Evolutionary conservation across 2,888 invertebrate genomes (phyloP).

Genomic region (Dioctria linearis): DNA sequence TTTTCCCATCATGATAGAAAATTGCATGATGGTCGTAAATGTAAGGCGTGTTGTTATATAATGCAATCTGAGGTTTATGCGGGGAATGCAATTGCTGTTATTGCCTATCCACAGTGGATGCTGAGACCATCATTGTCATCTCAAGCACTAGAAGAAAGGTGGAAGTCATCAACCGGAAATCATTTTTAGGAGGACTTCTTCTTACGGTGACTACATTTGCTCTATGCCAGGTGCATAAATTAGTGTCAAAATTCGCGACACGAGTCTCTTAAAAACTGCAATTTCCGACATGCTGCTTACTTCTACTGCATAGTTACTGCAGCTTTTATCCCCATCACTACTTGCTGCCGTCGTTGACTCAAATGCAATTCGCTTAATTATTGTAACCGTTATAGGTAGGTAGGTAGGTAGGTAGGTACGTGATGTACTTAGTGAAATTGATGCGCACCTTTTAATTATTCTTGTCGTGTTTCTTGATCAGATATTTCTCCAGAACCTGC

Average conservation of each 20-base stretch:
- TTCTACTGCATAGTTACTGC: too few relatives aligned
- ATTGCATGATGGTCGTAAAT: background rate
- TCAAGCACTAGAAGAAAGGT: background rate
- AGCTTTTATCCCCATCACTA: background rate
- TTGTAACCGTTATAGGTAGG: background rate
- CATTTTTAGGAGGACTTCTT: slow-evolving; percentile 17
- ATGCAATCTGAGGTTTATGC: slow-evolving; percentile 16
- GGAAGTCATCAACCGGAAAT: slow-evolving; percentile 30
- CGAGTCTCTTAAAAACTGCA: slow-evolving; percentile 19
- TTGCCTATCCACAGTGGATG: background rate
- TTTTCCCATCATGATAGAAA: background rate
- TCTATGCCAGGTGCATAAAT: background rate
- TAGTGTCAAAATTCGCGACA: background rate
- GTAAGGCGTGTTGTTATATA: background rate
- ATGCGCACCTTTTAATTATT: slow-evolving; percentile 23
- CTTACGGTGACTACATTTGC: background rate
- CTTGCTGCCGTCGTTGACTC: background rate
- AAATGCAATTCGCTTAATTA: background rate
- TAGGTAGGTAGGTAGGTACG: background rate
- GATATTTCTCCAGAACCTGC: slow-evolving; percentile 26
- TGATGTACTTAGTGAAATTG: slow-evolving; percentile 34
- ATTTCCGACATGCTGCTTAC: background rate
- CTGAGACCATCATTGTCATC: background rate
- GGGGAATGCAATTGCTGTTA: background rate
- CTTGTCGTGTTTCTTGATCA: slow-evolving; percentile 23